Evolutionary conservation across 2,888 invertebrate species (phyloP).

Genomic region (Polyommatus icarus): DNA sequence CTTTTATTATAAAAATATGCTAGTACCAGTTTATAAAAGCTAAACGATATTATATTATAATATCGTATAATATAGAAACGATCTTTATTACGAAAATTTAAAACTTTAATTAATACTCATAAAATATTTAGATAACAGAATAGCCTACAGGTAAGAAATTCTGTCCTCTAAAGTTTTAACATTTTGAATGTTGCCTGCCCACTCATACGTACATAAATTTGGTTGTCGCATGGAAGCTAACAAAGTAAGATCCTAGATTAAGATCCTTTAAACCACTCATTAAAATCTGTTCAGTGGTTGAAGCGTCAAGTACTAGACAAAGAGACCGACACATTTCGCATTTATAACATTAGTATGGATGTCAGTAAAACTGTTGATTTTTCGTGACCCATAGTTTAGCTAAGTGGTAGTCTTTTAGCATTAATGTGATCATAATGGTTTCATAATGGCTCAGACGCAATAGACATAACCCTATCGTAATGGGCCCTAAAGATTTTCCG

Average conservation of each 20-base stretch:
- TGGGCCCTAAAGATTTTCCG: slow-evolving; percentile 12
- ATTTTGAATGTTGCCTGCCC: too few relatives aligned
- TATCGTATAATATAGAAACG: too few relatives aligned
- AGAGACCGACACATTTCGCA: background rate
- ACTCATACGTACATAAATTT: too few relatives aligned
- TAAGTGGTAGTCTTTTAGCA: background rate
- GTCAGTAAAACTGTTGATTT: background rate
- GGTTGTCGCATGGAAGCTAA: too few relatives aligned
- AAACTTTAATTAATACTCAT: background rate
- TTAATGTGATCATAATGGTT: background rate
- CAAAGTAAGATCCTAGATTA: too few relatives aligned
- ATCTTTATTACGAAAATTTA: background rate
- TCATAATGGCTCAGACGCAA: background rate
- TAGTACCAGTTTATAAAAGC: background rate
- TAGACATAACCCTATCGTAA: slow-evolving; percentile 16
- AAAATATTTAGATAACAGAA: background rate
- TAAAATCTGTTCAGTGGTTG: background rate
- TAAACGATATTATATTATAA: background rate
- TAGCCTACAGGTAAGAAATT: too few relatives aligned
- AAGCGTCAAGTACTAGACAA: background rate
- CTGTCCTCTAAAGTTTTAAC: too few relatives aligned
- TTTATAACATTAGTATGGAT: background rate
- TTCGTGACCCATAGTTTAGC: slow-evolving; percentile 2
- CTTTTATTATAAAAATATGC: background rate
- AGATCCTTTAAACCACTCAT: too few relatives aligned